Evolutionary conservation across 2,797 vertebrate genomes (phyloP).

Genomic region (Hephaestus fuliginosus): DNA sequence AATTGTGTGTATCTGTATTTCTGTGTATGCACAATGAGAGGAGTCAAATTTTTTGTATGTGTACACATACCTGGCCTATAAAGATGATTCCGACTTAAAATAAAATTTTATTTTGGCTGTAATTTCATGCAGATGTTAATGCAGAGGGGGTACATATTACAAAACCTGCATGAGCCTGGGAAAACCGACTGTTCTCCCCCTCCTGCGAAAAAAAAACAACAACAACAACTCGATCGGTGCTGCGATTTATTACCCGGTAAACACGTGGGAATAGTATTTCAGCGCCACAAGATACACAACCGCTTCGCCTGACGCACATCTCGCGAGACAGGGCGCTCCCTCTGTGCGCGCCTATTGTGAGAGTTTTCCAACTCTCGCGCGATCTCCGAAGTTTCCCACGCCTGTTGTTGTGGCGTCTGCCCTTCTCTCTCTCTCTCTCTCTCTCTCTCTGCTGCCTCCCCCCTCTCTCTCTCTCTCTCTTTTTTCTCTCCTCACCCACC

Average conservation of each 20-base stretch:
- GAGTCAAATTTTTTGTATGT: no score
- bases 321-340: slow-evolving; percentile 82
- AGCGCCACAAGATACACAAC: slow-evolving; percentile 82
- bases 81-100: no score
- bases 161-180: slow-evolving; percentile 64
- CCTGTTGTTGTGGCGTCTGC: slow-evolving; percentile 92
- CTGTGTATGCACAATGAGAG: no score
- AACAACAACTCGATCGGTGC: slow-evolving; percentile 40
- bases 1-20: no score
- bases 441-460: slow-evolving; percentile 15
- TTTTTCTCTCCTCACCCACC: slow-evolving; percentile 80
- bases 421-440: slow-evolving; percentile 77
- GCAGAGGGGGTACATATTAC: slow-evolving; percentile 26
- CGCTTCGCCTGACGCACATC: slow-evolving; percentile 66
- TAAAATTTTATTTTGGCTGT: slow-evolving; percentile 22
- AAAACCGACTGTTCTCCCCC: slow-evolving; percentile 48
- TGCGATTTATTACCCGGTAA: slow-evolving; percentile 84
- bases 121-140: slow-evolving; percentile 51
- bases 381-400: slow-evolving; percentile 89
- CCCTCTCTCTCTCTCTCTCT: slow-evolving; percentile 61
- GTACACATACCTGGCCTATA: no score
- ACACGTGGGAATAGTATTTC: slow-evolving; percentile 86
- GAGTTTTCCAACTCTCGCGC: slow-evolving; percentile 89
- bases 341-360: slow-evolving; percentile 86
- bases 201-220: no score